A percentile compares a stretch with the other conserved stretches of the same genome.
These are phyloP conservation scores for Oryzias woworae DNA, from an alignment of 2,113 vertebrate genomes.

Conservation along the genomic window DNA sequence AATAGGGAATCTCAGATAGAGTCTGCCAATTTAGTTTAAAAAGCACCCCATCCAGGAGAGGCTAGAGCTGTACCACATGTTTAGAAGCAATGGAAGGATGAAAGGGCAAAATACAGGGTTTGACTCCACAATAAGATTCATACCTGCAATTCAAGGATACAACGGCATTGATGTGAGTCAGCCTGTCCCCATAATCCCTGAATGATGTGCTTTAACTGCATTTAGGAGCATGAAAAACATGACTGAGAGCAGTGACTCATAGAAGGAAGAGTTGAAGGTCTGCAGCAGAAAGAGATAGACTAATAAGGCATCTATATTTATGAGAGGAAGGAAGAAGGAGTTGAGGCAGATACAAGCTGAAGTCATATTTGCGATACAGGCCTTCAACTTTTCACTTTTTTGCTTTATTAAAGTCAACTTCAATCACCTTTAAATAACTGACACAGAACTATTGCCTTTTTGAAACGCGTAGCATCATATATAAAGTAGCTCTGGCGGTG, in stretches of 20 bases:
- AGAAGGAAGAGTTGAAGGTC: slow-evolving; percentile 8
- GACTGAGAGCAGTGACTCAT: slow-evolving; percentile 31
- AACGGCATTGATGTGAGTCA: slow-evolving; percentile 31
- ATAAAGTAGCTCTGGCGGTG: slow-evolving; percentile 59
- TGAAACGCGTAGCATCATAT: slow-evolving; percentile 10
- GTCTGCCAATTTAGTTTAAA: not conserved
- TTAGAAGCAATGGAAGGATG: slow-evolving; percentile 6
- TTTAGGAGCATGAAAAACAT: slow-evolving; percentile 33
- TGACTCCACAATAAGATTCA: slow-evolving; percentile 30
- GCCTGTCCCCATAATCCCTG: slow-evolving; percentile 37
- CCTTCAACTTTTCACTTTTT: too few relatives aligned
- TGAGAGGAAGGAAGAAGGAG: slow-evolving; percentile 6
- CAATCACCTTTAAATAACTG: too few relatives aligned
- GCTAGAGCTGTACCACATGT: slow-evolving; percentile 1
- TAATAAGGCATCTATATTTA: slow-evolving; percentile 45
- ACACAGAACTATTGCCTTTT: not conserved
- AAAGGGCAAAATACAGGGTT: slow-evolving; percentile 22
- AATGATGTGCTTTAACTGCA: slow-evolving; percentile 43
- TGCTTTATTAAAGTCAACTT: too few relatives aligned
- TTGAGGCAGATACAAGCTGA: not conserved
- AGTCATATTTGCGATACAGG: not conserved
- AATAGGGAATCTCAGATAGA: slow-evolving; percentile 25
- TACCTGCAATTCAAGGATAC: slow-evolving; percentile 37
- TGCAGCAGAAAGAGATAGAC: slow-evolving; percentile 10
- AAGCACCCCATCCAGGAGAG: not conserved